These are phyloP conservation scores for Drosophila putrida DNA, from an alignment of 2,888 invertebrate genomes.

Conservation along the genomic window DNA sequence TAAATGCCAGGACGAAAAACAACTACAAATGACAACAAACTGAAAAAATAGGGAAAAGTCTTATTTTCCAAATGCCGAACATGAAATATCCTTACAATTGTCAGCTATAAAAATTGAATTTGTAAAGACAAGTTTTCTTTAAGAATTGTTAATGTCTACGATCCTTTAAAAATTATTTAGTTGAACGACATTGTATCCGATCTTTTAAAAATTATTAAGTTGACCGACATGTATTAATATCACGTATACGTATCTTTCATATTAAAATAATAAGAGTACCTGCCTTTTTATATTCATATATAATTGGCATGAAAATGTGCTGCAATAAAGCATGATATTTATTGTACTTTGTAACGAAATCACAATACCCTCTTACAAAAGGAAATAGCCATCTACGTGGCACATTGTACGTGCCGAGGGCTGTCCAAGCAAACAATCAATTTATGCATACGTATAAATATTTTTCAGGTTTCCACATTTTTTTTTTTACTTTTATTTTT, in stretches of 20 bases:
- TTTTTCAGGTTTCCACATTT: constrained; percentile 43
- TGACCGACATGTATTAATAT: neutral
- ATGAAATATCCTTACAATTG: neutral
- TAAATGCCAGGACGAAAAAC: constrained; percentile 47
- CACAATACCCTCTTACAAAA: constrained; percentile 3
- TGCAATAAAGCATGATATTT: neutral
- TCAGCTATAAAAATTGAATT: neutral
- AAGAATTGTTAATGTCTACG: neutral
- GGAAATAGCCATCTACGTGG: neutral
- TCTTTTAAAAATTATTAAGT: too few species aligned
- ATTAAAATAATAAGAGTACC: neutral
- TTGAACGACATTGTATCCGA: neutral
- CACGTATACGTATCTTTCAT: neutral
- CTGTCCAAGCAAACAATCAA: constrained; percentile 74
- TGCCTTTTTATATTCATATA: neutral
- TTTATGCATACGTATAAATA: constrained; percentile 69
- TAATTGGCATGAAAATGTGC: neutral
- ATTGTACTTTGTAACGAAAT: constrained; percentile 1
- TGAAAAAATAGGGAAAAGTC: constrained; percentile 16
- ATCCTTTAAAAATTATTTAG: neutral
- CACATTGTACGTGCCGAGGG: constrained; percentile 29
- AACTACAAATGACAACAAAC: constrained; percentile 1
- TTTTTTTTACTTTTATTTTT: constrained; percentile 20
- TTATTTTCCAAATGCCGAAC: neutral
- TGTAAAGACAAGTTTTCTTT: neutral